These are phyloP conservation scores for Trilocha varians DNA, from an alignment of 2,888 invertebrate genomes.

Conservation along the genomic window DNA sequence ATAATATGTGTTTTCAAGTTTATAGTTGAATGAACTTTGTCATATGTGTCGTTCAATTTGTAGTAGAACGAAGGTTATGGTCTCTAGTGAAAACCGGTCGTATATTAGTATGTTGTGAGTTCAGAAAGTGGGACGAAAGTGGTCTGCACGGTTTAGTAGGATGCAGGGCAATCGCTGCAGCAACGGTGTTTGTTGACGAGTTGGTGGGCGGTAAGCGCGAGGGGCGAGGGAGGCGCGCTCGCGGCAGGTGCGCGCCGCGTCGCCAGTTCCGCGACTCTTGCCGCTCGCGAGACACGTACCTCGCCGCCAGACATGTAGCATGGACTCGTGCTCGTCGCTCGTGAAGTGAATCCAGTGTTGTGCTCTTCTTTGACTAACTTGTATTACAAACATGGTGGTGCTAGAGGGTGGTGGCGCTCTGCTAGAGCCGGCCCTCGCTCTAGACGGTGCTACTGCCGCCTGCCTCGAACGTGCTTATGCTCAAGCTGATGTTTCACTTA, in stretches of 20 bases:
- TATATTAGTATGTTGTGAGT: slow-evolving; percentile 23
- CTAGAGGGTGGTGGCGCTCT: slow-evolving; percentile 67
- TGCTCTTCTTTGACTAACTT: slow-evolving; percentile 29
- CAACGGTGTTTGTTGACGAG: slow-evolving; percentile 63
- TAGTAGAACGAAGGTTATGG: slow-evolving; percentile 6
- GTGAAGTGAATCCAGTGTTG: slow-evolving; percentile 46
- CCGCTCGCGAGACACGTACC: slow-evolving; percentile 48
- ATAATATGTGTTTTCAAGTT: too few species aligned
- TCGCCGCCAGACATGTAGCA: slow-evolving; percentile 55
- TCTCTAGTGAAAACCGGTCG: slow-evolving; percentile 2
- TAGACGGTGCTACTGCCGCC: slow-evolving; percentile 78
- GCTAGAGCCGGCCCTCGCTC: slow-evolving; percentile 78
- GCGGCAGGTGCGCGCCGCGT: slow-evolving; percentile 50
- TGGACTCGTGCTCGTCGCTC: slow-evolving; percentile 33
- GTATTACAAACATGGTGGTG: slow-evolving; percentile 56
- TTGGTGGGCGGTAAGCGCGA: slow-evolving; percentile 47
- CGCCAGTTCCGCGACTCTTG: slow-evolving; percentile 64
- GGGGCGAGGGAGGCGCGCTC: slow-evolving; percentile 30
- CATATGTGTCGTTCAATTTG: too few species aligned
- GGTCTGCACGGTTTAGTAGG: slow-evolving; percentile 40
- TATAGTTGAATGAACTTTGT: too few species aligned
- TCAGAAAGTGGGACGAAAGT: slow-evolving; percentile 54
- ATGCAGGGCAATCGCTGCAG: slow-evolving; percentile 61
- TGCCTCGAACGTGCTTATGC: slow-evolving; percentile 85
- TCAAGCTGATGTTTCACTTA: slow-evolving; percentile 86